A percentile compares a stretch with the other conserved stretches of the same genome.
Conservation (phyloP, 2,113 vertebrate genomes). For the Cervus canadensis region DNA sequence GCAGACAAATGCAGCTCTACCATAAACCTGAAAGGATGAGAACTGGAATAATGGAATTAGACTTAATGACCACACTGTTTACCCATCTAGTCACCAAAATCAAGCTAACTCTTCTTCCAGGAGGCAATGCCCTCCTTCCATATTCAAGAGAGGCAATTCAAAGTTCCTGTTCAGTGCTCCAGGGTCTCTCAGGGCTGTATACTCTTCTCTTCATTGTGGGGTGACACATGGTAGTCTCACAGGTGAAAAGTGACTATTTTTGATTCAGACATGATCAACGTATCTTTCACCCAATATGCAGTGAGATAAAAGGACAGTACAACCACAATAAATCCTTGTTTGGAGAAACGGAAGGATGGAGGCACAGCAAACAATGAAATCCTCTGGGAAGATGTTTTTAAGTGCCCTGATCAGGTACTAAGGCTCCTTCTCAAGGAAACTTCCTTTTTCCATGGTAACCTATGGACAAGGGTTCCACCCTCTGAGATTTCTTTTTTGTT, state of each 20-base stretch:
- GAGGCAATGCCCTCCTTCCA: background rate
- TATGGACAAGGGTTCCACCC: background rate
- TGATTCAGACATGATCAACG: background rate
- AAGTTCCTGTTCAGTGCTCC: background rate
- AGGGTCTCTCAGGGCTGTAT: background rate
- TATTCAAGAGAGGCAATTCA: background rate
- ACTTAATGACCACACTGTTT: background rate
- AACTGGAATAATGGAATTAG: background rate
- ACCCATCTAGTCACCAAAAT: background rate
- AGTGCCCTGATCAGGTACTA: background rate
- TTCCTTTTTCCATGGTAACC: background rate
- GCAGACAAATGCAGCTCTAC: background rate
- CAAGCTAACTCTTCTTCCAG: background rate
- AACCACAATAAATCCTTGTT: background rate
- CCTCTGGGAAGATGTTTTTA: background rate
- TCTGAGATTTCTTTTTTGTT: background rate
- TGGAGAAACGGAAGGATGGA: background rate
- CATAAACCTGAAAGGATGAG: background rate
- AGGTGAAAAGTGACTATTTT: background rate
- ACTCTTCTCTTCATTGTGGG: background rate
- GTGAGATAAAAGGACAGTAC: background rate
- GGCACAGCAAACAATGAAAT: background rate
- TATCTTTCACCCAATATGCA: background rate
- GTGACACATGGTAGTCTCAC: too few relatives aligned
- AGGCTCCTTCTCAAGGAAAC: too few relatives aligned